A percentile compares a stretch with the other conserved stretches of the same genome.
phyloP scores from a whole-genome alignment of 2,888 invertebrate genomes.

The Phyllotreta cruciferae region DNA sequence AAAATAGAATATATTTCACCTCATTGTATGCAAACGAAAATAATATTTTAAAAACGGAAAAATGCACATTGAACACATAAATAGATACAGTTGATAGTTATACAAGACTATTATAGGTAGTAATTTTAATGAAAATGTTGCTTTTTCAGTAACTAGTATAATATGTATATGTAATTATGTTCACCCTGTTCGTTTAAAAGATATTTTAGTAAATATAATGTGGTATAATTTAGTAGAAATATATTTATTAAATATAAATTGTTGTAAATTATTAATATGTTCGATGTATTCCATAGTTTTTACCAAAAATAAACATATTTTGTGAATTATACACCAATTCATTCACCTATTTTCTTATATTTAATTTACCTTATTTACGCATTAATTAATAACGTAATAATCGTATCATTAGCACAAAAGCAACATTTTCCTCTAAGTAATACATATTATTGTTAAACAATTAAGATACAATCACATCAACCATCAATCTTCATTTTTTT shows the following conservation, averaged over 20 bases:
- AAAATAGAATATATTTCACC: constrained; percentile 33
- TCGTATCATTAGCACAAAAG: constrained; percentile 3
- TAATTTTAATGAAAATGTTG: constrained; percentile 11
- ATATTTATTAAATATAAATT: too few species aligned
- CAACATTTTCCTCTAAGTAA: constrained; percentile 4
- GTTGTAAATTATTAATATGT: too few species aligned
- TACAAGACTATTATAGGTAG: constrained; percentile 1
- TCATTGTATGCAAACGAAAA: too few species aligned
- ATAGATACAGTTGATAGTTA: constrained; percentile 24
- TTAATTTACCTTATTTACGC: neutral
- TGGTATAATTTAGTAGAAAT: too few species aligned
- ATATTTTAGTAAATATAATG: too few species aligned
- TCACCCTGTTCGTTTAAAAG: too few species aligned
- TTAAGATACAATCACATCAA: constrained; percentile 40
- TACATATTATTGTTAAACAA: constrained; percentile 19
- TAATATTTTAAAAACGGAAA: constrained; percentile 13
- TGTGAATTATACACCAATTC: neutral
- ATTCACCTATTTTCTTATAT: neutral
- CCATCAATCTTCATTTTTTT: constrained; percentile 33
- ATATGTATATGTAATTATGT: neutral
- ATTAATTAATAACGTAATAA: neutral
- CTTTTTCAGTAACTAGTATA: constrained; percentile 15
- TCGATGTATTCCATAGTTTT: too few species aligned
- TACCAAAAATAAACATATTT: too few species aligned
- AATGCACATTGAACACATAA: constrained; percentile 50